Percentiles rank a stretch among this genome's conserved stretches.
These are phyloP conservation scores for Mormyrus hasselquistii DNA, from an alignment of 2,797 vertebrate species.

Conservation along the genomic window DNA sequence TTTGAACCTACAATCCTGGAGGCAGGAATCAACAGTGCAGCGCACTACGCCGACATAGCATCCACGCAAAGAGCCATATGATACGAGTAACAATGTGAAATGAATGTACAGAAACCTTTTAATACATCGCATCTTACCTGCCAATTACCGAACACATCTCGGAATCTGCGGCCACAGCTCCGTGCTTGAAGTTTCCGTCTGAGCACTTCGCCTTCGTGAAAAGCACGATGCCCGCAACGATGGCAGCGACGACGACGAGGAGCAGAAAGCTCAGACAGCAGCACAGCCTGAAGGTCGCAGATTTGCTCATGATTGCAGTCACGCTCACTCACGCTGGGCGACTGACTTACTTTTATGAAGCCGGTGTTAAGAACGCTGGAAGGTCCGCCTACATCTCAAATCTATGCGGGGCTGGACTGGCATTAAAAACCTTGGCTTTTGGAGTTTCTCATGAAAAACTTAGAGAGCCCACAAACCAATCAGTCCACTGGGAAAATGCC, in stretches of 20 bases:
- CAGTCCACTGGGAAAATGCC: not conserved
- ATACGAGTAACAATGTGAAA: not conserved
- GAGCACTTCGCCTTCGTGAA: conserved; percentile 31
- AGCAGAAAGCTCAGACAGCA: conserved; percentile 31
- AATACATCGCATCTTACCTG: not conserved
- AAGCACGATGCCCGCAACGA: conserved; percentile 36
- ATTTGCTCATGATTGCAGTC: conserved; percentile 44
- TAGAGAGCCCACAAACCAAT: not conserved
- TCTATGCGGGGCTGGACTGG: not conserved
- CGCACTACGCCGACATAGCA: not conserved
- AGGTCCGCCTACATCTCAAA: not conserved
- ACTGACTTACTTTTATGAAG: not conserved
- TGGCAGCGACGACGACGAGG: conserved; percentile 22
- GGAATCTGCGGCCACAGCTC: conserved; percentile 62
- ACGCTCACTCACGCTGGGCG: not conserved
- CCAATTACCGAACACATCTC: conserved; percentile 43
- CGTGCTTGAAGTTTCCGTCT: conserved; percentile 40
- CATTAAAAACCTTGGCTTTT: not conserved
- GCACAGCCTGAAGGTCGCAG: conserved; percentile 35
- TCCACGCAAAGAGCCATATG: not conserved
- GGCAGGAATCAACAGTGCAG: not conserved
- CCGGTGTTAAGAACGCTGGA: not conserved
- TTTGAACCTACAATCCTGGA: not conserved
- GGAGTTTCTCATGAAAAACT: not conserved
- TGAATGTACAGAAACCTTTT: not conserved